phyloP scores from a whole-genome alignment of 2,888 invertebrate genomes.

The Mesochorus sp. region DNA sequence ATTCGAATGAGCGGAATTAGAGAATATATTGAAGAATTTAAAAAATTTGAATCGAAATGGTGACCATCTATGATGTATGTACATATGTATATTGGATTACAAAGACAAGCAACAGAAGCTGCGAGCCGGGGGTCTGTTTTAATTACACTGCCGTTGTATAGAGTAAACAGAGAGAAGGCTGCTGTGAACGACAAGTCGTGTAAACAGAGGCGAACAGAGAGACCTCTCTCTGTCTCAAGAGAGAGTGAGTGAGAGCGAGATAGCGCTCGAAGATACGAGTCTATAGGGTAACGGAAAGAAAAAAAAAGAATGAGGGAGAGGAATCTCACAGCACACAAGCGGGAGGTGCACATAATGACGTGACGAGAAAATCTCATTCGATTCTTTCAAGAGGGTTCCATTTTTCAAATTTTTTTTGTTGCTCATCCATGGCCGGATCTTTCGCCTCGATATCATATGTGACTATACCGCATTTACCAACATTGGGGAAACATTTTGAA shows the following conservation, averaged over 20 bases:
- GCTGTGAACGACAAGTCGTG: constrained; percentile 50
- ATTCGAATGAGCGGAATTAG: too few relatives aligned
- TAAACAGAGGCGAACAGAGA: constrained; percentile 46
- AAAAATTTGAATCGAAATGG: neutral
- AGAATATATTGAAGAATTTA: too few relatives aligned
- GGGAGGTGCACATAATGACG: constrained; percentile 41
- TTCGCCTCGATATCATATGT: too few relatives aligned
- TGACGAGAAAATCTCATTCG: constrained; percentile 49
- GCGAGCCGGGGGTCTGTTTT: constrained; percentile 58
- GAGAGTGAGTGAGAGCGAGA: constrained; percentile 18
- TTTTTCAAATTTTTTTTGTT: constrained; percentile 30
- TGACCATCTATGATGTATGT: neutral
- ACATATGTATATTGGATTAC: constrained; percentile 21
- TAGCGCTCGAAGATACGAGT: constrained; percentile 5
- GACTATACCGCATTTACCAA: too few relatives aligned
- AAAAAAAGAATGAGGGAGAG: constrained; percentile 12
- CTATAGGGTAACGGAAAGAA: neutral
- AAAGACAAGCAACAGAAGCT: constrained; percentile 41
- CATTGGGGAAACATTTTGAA: too few relatives aligned
- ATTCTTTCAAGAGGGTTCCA: constrained; percentile 40
- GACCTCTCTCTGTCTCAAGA: constrained; percentile 25
- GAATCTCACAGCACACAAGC: constrained; percentile 1
- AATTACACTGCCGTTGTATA: constrained; percentile 59
- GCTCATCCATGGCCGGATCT: neutral
- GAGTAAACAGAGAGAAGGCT: constrained; percentile 59